Conservation (phyloP, 2,888 invertebrate genomes). For the Lagria hirta region DNA sequence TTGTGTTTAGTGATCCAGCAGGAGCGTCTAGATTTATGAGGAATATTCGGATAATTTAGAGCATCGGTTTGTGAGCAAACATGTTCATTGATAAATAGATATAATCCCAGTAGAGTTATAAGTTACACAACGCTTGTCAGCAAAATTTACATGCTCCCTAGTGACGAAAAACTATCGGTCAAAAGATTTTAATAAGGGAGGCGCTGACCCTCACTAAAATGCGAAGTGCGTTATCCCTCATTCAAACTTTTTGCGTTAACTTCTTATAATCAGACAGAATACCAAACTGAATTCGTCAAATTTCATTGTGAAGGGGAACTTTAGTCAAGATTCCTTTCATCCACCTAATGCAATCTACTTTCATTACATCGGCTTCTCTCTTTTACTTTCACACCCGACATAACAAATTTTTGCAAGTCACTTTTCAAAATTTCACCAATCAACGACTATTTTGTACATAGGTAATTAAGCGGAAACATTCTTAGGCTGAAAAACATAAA, state of each 20-base stretch:
- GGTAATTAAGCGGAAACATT: too few species aligned
- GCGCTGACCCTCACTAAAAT: conserved; percentile 17
- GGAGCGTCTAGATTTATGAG: conserved; percentile 5
- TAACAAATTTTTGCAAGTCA: too few species aligned
- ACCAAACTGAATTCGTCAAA: conserved; percentile 17
- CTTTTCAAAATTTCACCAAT: too few species aligned
- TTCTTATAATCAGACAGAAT: conserved; percentile 12
- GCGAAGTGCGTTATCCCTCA: conserved; percentile 3
- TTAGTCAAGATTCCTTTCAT: conserved; percentile 8
- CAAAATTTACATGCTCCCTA: conserved; percentile 18
- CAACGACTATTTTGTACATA: too few species aligned
- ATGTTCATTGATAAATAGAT: conserved; percentile 17
- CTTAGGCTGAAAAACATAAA: too few species aligned
- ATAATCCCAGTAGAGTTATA: conserved; percentile 19
- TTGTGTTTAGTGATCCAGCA: conserved; percentile 18
- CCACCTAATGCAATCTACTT: conserved; percentile 8
- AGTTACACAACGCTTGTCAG: conserved; percentile 17
- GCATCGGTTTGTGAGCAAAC: conserved; percentile 19
- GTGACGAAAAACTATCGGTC: conserved; percentile 17
- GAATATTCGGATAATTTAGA: conserved; percentile 20
- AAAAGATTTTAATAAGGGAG: conserved; percentile 23
- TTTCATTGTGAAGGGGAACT: conserved; percentile 6
- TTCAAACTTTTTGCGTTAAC: conserved; percentile 8
- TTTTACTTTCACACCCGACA: too few species aligned
- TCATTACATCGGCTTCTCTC: conserved; percentile 5